phyloP scores from a whole-genome alignment of 2,113 vertebrate genomes.

The Dolichallabes microphthalmus region DNA sequence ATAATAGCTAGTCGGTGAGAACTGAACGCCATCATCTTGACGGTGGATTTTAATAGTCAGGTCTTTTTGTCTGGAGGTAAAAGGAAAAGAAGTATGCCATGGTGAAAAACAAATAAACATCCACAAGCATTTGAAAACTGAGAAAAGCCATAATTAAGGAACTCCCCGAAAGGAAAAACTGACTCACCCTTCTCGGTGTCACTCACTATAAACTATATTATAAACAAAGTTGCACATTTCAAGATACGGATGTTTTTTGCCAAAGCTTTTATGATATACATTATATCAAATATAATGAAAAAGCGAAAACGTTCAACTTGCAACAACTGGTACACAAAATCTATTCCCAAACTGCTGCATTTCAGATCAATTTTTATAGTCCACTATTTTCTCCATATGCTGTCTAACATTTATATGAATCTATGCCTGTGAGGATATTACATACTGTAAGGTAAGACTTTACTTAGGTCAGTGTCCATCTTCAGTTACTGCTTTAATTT shows the following conservation, averaged over 20 bases:
- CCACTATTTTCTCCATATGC: not conserved
- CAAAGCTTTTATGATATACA: not conserved
- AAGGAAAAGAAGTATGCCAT: conserved; percentile 11
- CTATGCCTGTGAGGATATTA: not conserved
- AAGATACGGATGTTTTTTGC: not conserved
- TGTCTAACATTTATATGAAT: not conserved
- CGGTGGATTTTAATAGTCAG: conserved; percentile 32
- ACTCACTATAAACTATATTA: conserved; percentile 18
- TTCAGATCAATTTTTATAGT: not conserved
- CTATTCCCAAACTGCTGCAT: not conserved
- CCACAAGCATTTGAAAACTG: conserved; percentile 22
- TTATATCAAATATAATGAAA: not conserved
- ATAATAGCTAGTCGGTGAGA: conserved; percentile 38
- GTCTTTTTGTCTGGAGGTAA: conserved; percentile 37
- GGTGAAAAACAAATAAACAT: conserved; percentile 48
- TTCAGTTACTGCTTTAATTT: not conserved
- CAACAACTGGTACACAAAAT: not conserved
- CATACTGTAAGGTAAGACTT: not conserved
- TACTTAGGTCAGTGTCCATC: not conserved
- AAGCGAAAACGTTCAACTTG: not conserved
- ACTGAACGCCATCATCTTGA: not conserved
- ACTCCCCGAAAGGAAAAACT: conserved; percentile 9
- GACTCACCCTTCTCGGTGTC: not conserved
- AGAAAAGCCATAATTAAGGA: conserved; percentile 21
- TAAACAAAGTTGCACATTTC: not conserved